Evolutionary conservation across 1,140 invertebrate species (phyloP).

Genomic region (Phthorimaea operculella): DNA sequence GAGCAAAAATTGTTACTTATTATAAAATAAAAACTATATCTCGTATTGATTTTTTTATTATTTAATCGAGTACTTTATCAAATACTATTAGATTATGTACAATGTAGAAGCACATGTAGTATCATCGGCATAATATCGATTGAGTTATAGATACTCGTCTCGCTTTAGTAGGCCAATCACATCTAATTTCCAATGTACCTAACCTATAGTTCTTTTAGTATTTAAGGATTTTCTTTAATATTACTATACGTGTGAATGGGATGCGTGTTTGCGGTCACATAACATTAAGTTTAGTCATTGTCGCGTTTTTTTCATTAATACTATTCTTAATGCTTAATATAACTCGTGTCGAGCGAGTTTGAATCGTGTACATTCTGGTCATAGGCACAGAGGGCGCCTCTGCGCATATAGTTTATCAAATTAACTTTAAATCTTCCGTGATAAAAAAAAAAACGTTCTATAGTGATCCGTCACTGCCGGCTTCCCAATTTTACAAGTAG

Average conservation of each 20-base stretch:
- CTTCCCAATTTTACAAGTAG: slow-evolving; percentile 1
- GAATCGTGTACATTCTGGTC: slow-evolving; percentile 62
- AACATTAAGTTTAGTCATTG: slow-evolving; percentile 50
- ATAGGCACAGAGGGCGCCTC: slow-evolving; percentile 39
- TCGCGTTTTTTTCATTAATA: slow-evolving; percentile 40
- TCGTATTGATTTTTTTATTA: slow-evolving; percentile 44
- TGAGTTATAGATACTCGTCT: slow-evolving; percentile 36
- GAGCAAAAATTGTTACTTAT: slow-evolving; percentile 61
- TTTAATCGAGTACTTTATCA: slow-evolving; percentile 45
- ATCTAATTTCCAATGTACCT: slow-evolving; percentile 50
- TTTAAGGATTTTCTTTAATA: slow-evolving; percentile 50
- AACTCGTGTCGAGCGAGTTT: slow-evolving; percentile 45
- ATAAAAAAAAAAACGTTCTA: slow-evolving; percentile 19
- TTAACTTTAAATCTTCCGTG: slow-evolving; percentile 29
- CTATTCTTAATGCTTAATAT: slow-evolving; percentile 31
- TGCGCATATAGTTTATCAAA: slow-evolving; percentile 32
- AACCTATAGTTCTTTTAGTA: slow-evolving; percentile 44
- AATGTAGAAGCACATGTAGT: slow-evolving; percentile 39
- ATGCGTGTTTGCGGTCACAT: slow-evolving; percentile 52
- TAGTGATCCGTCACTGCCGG: slow-evolving; percentile 16
- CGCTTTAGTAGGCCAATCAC: slow-evolving; percentile 49
- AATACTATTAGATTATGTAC: slow-evolving; percentile 36
- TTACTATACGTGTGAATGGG: slow-evolving; percentile 40
- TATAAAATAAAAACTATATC: slow-evolving; percentile 56
- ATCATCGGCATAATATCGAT: slow-evolving; percentile 41